Evolutionary conservation across 2,113 vertebrate species (phyloP).

Genomic region (Rostratula benghalensis): DNA sequence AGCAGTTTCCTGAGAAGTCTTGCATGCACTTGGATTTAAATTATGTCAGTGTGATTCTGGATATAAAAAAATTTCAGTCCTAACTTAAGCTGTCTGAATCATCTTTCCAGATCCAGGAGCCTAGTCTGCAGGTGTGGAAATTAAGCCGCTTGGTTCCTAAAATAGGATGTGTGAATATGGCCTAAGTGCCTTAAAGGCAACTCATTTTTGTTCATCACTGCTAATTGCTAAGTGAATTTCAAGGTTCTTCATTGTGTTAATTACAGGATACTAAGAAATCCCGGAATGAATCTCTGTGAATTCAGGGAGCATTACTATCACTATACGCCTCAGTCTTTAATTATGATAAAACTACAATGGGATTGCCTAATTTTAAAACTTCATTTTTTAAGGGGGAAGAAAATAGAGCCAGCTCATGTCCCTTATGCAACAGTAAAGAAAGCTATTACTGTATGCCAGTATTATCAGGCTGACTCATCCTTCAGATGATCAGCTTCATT

Average conservation of each 20-base stretch:
- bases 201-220: conserved; percentile 66
- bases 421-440: not conserved
- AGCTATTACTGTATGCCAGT: not conserved
- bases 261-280: conserved; percentile 69
- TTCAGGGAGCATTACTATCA: conserved; percentile 26
- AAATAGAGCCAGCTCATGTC: not conserved
- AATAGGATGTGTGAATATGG: conserved; percentile 60
- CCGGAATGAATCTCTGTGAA: conserved; percentile 48
- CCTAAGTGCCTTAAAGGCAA: conserved; percentile 60
- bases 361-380: conserved; percentile 55
- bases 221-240: conserved; percentile 71
- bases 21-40: not conserved
- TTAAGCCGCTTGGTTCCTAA: conserved; percentile 53
- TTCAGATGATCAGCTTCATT: conserved; percentile 39
- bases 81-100: conserved; percentile 54
- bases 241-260: conserved; percentile 63
- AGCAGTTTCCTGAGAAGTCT: not conserved
- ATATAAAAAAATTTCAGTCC: conserved; percentile 8
- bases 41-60: not conserved
- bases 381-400: conserved; percentile 2
- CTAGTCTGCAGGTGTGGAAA: conserved; percentile 57
- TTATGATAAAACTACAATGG: conserved; percentile 57
- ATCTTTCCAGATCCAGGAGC: conserved; percentile 41
- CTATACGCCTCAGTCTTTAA: conserved; percentile 48
- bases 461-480: conserved; percentile 17